A percentile compares a stretch with the other conserved stretches of the same genome.
These are phyloP conservation scores for Ophonus ardosiacus DNA, from an alignment of 2,888 invertebrate genomes.

Conservation along the genomic window DNA sequence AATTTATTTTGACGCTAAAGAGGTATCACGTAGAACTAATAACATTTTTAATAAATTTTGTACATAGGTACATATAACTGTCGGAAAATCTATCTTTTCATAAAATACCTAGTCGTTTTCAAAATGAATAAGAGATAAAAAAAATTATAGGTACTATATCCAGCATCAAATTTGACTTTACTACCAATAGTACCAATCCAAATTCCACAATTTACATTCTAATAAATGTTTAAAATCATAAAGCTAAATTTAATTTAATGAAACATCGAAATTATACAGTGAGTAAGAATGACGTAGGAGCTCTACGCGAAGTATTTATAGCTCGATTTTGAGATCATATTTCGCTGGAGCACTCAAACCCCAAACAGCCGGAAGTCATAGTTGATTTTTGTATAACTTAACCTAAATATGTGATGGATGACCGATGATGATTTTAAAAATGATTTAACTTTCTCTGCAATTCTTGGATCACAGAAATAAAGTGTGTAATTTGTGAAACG, in stretches of 20 bases:
- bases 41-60: no score
- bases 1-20: no score
- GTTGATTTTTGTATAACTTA: constrained; percentile 1
- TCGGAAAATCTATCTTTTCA: no score
- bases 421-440: neutral
- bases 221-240: constrained; percentile 36
- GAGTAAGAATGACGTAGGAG: constrained; percentile 41
- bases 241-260: constrained; percentile 60
- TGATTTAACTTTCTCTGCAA: neutral
- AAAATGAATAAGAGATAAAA: no score
- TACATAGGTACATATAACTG: no score
- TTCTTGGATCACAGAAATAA: neutral
- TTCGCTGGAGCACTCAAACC: constrained; percentile 38
- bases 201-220: neutral
- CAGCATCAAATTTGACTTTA: neutral
- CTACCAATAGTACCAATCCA: neutral
- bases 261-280: constrained; percentile 37
- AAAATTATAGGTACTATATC: neutral
- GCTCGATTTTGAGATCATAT: constrained; percentile 46
- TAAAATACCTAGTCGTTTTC: no score
- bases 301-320: constrained; percentile 35
- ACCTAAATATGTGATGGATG: neutral
- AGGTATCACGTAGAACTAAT: no score
- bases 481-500: neutral
- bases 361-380: constrained; percentile 50